phyloP scores from a whole-genome alignment of 2,888 invertebrate genomes.

The Podotricha telesiphe region DNA sequence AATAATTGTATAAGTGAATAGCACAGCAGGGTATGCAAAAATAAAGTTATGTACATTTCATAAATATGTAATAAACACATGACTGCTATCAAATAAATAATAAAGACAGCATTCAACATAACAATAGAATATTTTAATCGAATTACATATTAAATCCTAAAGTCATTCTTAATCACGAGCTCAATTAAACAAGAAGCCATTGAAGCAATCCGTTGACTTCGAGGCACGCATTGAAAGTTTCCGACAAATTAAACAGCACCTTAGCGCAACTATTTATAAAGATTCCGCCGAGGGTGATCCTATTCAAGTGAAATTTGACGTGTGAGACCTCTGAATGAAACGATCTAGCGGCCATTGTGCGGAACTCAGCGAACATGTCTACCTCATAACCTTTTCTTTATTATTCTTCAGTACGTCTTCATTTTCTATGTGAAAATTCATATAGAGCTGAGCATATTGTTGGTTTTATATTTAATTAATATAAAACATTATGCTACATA shows the following conservation, averaged over 20 bases:
- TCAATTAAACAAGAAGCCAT: slow-evolving; percentile 69
- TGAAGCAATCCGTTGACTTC: slow-evolving; percentile 70
- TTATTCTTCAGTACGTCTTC: slow-evolving; percentile 71
- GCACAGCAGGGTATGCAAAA: too few relatives aligned
- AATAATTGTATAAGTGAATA: too few relatives aligned
- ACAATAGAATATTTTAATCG: slow-evolving; percentile 17
- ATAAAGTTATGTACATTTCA: too few relatives aligned
- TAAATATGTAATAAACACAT: not conserved
- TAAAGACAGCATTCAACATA: not conserved
- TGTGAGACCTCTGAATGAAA: slow-evolving; percentile 74
- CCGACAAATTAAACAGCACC: slow-evolving; percentile 80
- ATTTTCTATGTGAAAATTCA: slow-evolving; percentile 49
- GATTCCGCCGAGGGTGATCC: slow-evolving; percentile 70
- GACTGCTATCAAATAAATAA: not conserved
- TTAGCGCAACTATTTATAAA: slow-evolving; percentile 81
- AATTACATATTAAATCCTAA: slow-evolving; percentile 5
- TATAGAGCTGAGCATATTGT: slow-evolving; percentile 48
- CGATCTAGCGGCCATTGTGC: slow-evolving; percentile 62
- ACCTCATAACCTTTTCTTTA: slow-evolving; percentile 69
- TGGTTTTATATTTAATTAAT: too few relatives aligned
- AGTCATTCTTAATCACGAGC: slow-evolving; percentile 51
- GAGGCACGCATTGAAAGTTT: slow-evolving; percentile 74
- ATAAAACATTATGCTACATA: too few relatives aligned
- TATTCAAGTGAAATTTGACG: slow-evolving; percentile 83
- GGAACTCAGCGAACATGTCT: slow-evolving; percentile 62